Conservation (phyloP, 2,888 invertebrate genomes). For the Drosophila mimica region DNA sequence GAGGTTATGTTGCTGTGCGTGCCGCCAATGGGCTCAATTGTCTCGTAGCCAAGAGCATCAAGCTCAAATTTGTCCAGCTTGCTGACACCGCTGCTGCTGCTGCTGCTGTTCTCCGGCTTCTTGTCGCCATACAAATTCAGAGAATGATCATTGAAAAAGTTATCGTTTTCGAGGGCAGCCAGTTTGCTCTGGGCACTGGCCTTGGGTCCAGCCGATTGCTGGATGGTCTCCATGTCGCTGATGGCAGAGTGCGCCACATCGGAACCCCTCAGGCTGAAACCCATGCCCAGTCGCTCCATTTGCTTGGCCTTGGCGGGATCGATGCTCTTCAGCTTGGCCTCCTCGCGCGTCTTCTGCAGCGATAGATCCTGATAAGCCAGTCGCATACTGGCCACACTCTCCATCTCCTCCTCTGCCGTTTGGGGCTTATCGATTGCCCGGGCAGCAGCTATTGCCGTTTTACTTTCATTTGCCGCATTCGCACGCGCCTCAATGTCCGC, state of each 20-base stretch:
- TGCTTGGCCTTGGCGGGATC: slow-evolving; percentile 95
- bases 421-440: slow-evolving; percentile 79
- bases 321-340: slow-evolving; percentile 89
- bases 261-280: slow-evolving; percentile 86
- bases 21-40: slow-evolving; percentile 84
- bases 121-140: slow-evolving; percentile 68
- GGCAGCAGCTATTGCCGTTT: slow-evolving; percentile 78
- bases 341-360: slow-evolving; percentile 89
- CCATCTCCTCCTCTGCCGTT: slow-evolving; percentile 89
- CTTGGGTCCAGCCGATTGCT: slow-evolving; percentile 89
- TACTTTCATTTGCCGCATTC: slow-evolving; percentile 92
- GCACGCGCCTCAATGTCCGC: slow-evolving; percentile 97
- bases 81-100: slow-evolving; percentile 44
- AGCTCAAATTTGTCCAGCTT: slow-evolving; percentile 83
- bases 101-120: slow-evolving; percentile 43
- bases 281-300: slow-evolving; percentile 97
- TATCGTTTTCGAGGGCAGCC: slow-evolving; percentile 75
- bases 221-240: slow-evolving; percentile 95
- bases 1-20: slow-evolving; percentile 83
- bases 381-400: slow-evolving; percentile 88
- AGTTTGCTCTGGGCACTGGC: slow-evolving; percentile 61
- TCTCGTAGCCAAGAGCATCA: slow-evolving; percentile 83
- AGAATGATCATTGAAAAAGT: slow-evolving; percentile 78
- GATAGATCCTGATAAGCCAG: slow-evolving; percentile 92
- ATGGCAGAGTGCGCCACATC: slow-evolving; percentile 94